Evolutionary conservation across 2,888 invertebrate genomes (phyloP), one percentile per base, ranked within the genome.

Genomic region (Tyria jacobaeae): DNA sequence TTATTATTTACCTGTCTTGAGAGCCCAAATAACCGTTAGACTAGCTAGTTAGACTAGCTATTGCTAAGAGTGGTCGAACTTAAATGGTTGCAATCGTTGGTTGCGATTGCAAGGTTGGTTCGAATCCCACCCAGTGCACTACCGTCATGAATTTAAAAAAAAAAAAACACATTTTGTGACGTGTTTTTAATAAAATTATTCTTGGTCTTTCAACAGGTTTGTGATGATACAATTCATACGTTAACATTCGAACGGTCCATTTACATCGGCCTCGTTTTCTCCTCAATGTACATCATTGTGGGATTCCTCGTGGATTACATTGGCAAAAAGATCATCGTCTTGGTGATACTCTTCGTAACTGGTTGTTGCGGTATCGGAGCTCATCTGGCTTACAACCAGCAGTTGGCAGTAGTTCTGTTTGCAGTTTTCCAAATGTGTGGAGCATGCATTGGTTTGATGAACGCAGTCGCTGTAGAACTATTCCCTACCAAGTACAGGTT

Each of bases 221-320:
- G 96, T 75, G 87, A 89, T 34, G 91, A 94, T 37, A 88, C 90
- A 0, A 94, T 96, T 67, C 95, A 96, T 79, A 87, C 94, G 0
- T 88, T 89, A 0, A 96, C 96, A 3, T 96, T 96, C 80, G 88
- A 95, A 75, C 95, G 95, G 53, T 95, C 97, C 53, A 94, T 96
- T 67, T 94, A 95, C 66, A 96, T 96, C 74, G 97, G 96, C 0
- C 89, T 94, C 0, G 94, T 95, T 6, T 96, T 96, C 78, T 93
- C 96, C 27, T 78, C 95, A 0, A 95, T 96, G 79, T 96, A 96
- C 83, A 79, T 96, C 37, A 75, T 95, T 25, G 96, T 96, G 21
- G 96, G 96, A 14, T 95, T 95, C 80, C 88, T 96, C 0, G 95
- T 94, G 0, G 93, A 93, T 82, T 81, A 86, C 57, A 64, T 93